phyloP scores from a whole-genome alignment of 2,797 vertebrate genomes.

The Presbytis comata region DNA sequence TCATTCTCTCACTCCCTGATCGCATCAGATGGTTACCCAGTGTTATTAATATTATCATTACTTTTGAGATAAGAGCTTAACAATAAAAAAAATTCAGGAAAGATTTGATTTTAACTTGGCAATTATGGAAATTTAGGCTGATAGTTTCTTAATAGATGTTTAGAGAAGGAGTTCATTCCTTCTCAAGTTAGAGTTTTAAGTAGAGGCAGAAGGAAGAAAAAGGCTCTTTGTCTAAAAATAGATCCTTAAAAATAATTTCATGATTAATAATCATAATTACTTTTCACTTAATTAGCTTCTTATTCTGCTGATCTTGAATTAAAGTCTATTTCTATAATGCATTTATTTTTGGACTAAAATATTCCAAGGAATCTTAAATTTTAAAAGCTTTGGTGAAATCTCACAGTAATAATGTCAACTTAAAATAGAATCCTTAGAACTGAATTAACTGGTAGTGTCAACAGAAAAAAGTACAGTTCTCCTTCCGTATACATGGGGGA shows the following conservation, averaged over 20 bases:
- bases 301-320: background rate
- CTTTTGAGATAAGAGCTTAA: background rate
- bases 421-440: background rate
- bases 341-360: background rate
- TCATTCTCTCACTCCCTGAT: background rate
- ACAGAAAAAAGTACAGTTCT: background rate
- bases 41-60: background rate
- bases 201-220: background rate
- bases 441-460: background rate
- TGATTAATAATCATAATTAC: background rate
- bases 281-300: background rate
- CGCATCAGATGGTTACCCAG: background rate
- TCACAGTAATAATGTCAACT: background rate
- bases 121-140: background rate
- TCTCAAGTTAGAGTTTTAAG: background rate
- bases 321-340: background rate
- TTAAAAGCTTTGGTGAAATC: background rate
- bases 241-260: background rate
- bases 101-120: background rate
- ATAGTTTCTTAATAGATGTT: background rate
- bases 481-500: background rate
- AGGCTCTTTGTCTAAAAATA: background rate
- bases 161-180: background rate
- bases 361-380: background rate
- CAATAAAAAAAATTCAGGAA: background rate